Evolutionary conservation across 2,113 vertebrate genomes (phyloP), one percentile per base, ranked within the genome.

Genomic region (Thinocorus orbignyianus): DNA sequence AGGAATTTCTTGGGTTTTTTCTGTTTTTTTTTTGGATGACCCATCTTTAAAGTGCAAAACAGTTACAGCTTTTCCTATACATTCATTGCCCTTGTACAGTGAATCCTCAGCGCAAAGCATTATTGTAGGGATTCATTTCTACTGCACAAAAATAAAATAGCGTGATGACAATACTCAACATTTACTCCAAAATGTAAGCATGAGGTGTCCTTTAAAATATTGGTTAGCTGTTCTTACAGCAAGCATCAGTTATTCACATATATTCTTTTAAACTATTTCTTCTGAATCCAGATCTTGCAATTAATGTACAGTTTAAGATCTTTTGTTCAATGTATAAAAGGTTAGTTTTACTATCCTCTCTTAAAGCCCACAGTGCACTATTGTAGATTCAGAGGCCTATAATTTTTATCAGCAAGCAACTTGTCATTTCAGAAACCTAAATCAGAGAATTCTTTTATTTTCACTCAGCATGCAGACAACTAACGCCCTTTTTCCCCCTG

Each of bases 401-500:
- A 77, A 72, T 79, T 95, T 94, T 96, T 96, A 91, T 60, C 42
- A 91, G 78, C 51, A 87, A 85, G 64, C 25, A 86, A 81, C 60
- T 87, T 1, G 1, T 31, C 35, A 57, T 80, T 95, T 93, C 65
- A 93, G 69, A 83, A 87, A 91, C 61, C 68, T 88, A 76, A 90
- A 95, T 64, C 49, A 31, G 26, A 88, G 26, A 91, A 70, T 39
- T 88, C 17, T 9, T 35, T 81, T 64, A 46, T 37, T 48, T 69
- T 6, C 33, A 51, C 44, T 89, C 60, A 78, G 86, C 48, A 76
- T 64, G 46, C 39, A 95, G 87, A 92, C 37, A 84, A 54, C 83
- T 76, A 79, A 95, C 86, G 81, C 84, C 33, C 14, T 51, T 93
- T 91, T 80, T 82, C 6, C 39, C 92, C 86, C 85, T 92, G 61